A percentile compares a stretch with the other conserved stretches of the same genome.
Conservation (phyloP, 64 coral and sea anemone species). For the Pachyseris speciosa region DNA sequence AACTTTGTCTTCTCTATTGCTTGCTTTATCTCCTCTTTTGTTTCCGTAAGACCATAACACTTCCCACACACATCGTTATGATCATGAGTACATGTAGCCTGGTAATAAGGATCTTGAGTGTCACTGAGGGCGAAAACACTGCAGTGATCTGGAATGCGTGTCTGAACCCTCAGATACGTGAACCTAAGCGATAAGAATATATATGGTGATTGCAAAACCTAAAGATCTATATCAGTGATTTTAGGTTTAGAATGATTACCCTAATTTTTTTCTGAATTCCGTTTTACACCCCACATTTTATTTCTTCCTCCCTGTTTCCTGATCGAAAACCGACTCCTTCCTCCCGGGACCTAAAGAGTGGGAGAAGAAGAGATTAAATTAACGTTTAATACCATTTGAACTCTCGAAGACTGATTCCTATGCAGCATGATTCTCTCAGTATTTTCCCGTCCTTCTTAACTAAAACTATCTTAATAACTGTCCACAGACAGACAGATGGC, state of each 20-base stretch:
- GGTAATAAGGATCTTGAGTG: not conserved
- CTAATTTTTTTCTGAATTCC: not conserved
- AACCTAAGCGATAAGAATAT: slow-evolving; percentile 2
- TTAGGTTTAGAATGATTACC: not conserved
- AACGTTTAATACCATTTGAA: not conserved
- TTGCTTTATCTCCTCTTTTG: slow-evolving; percentile 11
- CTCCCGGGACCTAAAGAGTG: not conserved
- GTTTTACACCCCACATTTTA: not conserved
- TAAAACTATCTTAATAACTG: not conserved
- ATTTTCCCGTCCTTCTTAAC: not conserved
- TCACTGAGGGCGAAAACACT: slow-evolving; percentile 3
- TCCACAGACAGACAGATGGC: too few relatives aligned
- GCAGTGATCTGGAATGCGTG: slow-evolving; percentile 22
- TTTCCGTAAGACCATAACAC: not conserved
- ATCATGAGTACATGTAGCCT: not conserved
- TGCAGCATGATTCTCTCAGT: not conserved
- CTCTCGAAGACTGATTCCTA: not conserved
- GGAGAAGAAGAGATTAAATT: not conserved
- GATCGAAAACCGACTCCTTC: not conserved
- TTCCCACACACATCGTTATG: not conserved
- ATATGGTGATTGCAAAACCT: not conserved
- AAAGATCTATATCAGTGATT: not conserved
- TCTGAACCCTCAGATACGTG: slow-evolving; percentile 10
- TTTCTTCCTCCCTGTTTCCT: not conserved
- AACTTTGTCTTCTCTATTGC: not conserved